Percentiles rank a stretch among this genome's conserved stretches.
Evolutionary conservation across 2,797 vertebrate genomes (phyloP).

Genomic region (Acanthornis magna): DNA sequence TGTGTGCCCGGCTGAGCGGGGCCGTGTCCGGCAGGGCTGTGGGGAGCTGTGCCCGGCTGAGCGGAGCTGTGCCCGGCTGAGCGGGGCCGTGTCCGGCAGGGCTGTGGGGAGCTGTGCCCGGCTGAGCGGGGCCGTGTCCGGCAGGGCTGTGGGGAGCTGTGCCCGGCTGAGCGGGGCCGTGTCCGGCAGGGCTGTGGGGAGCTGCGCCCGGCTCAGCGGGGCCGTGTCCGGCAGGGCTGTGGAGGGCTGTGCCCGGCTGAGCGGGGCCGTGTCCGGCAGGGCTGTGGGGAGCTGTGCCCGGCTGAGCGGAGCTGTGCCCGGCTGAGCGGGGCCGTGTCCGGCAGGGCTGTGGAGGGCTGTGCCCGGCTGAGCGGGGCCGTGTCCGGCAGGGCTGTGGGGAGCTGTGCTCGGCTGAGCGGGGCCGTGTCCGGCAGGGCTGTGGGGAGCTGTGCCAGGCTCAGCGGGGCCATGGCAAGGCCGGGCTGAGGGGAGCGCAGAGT

Average conservation of each 20-base stretch:
- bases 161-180: accelerated
- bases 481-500: background rate
- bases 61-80: no score
- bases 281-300: background rate
- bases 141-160: background rate
- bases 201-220: accelerated
- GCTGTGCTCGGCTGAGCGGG: accelerated
- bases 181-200: background rate
- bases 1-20: accelerated
- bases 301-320: accelerated
- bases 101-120: background rate
- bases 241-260: accelerated
- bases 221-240: background rate
- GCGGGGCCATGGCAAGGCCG: background rate
- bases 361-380: accelerated
- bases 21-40: background rate
- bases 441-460: accelerated
- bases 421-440: no score
- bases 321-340: accelerated
- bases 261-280: background rate
- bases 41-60: background rate
- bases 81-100: accelerated
- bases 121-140: accelerated
- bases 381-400: background rate
- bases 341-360: background rate